These are phyloP conservation scores for Xylota segnis DNA, from an alignment of 2,888 invertebrate genomes.

Conservation along the genomic window DNA sequence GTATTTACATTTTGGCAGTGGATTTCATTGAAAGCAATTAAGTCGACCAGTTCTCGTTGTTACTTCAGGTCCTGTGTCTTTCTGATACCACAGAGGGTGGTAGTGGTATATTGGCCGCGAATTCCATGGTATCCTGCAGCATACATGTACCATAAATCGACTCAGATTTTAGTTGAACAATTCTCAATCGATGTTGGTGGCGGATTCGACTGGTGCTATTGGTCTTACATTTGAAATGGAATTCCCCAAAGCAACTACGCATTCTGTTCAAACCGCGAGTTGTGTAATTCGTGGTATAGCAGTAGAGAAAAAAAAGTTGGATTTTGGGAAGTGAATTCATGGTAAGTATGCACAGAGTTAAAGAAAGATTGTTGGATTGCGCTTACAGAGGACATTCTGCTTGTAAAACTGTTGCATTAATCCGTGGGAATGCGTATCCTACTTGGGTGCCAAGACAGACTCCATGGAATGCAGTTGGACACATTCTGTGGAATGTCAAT, in stretches of 20 bases:
- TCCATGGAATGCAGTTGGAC: too few species aligned
- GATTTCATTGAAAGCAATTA: neutral
- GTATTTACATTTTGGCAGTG: too few species aligned
- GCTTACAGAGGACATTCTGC: too few species aligned
- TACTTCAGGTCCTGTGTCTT: neutral
- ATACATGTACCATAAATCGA: neutral
- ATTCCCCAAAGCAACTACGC: slow-evolving; percentile 18
- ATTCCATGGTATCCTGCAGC: neutral
- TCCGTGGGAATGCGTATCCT: too few species aligned
- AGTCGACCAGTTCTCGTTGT: neutral
- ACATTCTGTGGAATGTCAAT: too few species aligned
- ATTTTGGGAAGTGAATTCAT: neutral
- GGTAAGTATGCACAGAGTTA: neutral
- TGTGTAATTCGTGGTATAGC: neutral
- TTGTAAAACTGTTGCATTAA: too few species aligned
- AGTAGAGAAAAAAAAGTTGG: neutral
- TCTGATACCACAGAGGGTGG: neutral
- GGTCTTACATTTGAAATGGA: neutral
- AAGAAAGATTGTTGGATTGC: too few species aligned
- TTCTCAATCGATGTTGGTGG: slow-evolving; percentile 5
- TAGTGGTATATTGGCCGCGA: neutral
- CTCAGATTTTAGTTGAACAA: slow-evolving; percentile 9
- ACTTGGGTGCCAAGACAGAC: too few species aligned
- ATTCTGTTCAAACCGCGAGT: neutral
- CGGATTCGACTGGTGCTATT: neutral